phyloP scores from a whole-genome alignment of 2,113 vertebrate species.

The Glareola pratincola region DNA sequence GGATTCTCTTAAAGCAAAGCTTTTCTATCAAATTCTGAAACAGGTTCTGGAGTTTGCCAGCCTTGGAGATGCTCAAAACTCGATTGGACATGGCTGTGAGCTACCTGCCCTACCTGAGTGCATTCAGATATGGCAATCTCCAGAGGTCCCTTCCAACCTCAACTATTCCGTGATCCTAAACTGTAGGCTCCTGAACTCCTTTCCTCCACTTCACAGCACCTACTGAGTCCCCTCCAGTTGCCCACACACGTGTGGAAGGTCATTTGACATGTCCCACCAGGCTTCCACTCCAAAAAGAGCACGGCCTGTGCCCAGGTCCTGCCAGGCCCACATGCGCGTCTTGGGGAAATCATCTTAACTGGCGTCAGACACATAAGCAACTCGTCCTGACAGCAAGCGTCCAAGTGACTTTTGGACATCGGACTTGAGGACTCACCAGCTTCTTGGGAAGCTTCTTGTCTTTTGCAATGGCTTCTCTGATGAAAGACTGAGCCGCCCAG shows the following conservation, averaged over 20 bases:
- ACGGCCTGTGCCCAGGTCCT: neutral
- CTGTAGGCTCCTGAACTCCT: neutral
- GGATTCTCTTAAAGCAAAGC: neutral
- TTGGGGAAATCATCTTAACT: neutral
- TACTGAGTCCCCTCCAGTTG: neutral
- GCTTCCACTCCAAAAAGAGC: neutral
- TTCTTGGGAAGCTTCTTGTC: neutral
- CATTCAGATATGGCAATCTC: neutral
- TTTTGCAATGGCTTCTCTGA: neutral
- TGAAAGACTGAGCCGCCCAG: neutral
- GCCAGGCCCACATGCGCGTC: neutral
- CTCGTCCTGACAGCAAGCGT: neutral
- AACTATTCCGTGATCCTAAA: neutral
- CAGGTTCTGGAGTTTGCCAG: neutral
- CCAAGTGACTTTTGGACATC: neutral
- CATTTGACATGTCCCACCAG: neutral
- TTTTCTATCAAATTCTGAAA: neutral
- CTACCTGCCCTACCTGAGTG: neutral
- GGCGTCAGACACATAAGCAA: too few relatives aligned
- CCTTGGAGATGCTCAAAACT: neutral
- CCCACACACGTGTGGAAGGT: neutral
- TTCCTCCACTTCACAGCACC: neutral
- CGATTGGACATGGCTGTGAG: accelerated
- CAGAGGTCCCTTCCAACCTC: neutral
- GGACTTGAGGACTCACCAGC: neutral